A percentile compares a stretch with the other conserved stretches of the same genome.
Conservation (phyloP, 2,113 vertebrate species). For the Okapia johnstoni region DNA sequence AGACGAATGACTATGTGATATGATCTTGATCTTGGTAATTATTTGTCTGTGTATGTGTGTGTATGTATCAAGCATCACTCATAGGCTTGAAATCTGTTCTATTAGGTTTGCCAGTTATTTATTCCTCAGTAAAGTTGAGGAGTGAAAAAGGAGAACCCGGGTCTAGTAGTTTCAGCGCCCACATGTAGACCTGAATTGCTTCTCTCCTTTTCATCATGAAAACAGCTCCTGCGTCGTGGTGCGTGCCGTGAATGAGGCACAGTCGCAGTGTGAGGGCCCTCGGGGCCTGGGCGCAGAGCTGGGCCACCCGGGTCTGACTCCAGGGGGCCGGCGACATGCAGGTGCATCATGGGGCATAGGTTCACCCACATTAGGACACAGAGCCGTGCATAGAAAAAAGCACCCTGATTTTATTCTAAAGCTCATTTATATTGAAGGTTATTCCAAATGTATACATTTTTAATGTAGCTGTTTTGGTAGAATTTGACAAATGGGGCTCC, state of each 20-base stretch:
- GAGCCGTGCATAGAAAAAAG: neutral
- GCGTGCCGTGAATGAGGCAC: rapidly evolving
- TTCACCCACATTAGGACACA: neutral
- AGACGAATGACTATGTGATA: neutral
- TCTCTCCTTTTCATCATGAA: neutral
- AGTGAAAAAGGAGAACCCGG: rapidly evolving
- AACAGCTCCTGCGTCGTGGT: rapidly evolving
- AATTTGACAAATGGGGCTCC: neutral
- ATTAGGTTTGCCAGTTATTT: neutral
- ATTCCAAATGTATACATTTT: neutral
- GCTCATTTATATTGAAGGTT: neutral
- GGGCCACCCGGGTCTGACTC: neutral
- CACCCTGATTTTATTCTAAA: neutral
- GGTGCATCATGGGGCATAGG: neutral
- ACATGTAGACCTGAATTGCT: neutral
- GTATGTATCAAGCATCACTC: no score
- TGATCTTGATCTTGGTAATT: neutral
- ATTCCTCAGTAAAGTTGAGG: neutral
- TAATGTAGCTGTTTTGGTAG: neutral
- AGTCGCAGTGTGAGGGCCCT: no score
- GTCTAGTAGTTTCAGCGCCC: neutral
- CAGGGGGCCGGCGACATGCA: rapidly evolving
- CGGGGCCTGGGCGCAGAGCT: rapidly evolving
- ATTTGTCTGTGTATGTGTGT: neutral
- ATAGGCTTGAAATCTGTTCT: neutral